These are phyloP conservation scores for Artemia sinica DNA, from an alignment of 2,888 invertebrate species.

Conservation along the genomic window DNA sequence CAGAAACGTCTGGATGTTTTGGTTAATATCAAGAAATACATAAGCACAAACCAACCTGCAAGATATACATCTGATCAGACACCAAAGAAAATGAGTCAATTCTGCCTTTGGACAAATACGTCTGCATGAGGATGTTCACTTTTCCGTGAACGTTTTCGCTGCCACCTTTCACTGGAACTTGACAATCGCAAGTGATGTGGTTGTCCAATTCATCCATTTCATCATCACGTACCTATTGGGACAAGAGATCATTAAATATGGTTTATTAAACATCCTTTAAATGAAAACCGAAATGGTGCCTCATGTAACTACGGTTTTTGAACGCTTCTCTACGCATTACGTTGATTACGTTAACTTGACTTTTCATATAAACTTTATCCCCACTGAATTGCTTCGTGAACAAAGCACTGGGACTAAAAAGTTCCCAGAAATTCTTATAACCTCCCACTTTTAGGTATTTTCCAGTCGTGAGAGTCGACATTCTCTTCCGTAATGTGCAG, in stretches of 20 bases:
- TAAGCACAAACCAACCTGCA: conserved; percentile 43
- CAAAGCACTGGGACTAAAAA: too few relatives aligned
- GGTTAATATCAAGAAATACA: too few relatives aligned
- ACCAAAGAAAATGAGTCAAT: conserved; percentile 67
- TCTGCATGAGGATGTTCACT: conserved; percentile 83
- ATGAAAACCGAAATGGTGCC: conserved; percentile 11
- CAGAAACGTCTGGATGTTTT: too few relatives aligned
- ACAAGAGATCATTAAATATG: conserved; percentile 18
- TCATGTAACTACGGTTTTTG: not conserved
- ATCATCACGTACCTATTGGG: conserved; percentile 65
- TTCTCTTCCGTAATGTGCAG: too few relatives aligned
- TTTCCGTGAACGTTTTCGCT: conserved; percentile 81
- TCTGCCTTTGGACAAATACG: conserved; percentile 61
- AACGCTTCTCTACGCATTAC: not conserved
- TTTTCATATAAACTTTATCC: too few relatives aligned
- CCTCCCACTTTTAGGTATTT: too few relatives aligned
- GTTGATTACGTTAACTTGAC: not conserved
- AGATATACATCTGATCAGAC: conserved; percentile 73
- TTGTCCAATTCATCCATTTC: conserved; percentile 76
- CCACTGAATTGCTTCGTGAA: too few relatives aligned
- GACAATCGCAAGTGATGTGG: conserved; percentile 52
- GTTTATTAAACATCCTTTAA: conserved; percentile 17
- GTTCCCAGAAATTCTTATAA: too few relatives aligned
- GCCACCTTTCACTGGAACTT: conserved; percentile 58
- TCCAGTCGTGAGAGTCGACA: too few relatives aligned